phyloP scores from a whole-genome alignment of 2,888 invertebrate species.

The Amitus sp. region DNA sequence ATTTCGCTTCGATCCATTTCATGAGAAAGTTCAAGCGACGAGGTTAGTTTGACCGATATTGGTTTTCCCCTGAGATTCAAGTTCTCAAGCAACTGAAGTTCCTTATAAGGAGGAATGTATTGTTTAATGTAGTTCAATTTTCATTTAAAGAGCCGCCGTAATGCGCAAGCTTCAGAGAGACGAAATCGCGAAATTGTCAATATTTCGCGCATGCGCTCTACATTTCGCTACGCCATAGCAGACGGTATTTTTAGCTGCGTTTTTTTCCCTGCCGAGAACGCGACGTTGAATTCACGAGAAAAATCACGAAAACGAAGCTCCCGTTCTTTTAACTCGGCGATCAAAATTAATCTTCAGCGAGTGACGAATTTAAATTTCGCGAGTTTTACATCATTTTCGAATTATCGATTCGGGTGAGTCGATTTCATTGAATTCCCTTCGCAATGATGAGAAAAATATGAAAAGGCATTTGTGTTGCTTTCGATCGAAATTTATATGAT shows the following conservation, averaged over 20 bases:
- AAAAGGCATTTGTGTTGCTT: too few species aligned
- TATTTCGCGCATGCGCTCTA: constrained; percentile 28
- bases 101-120: too few species aligned
- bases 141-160: too few species aligned
- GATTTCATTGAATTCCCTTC: background rate
- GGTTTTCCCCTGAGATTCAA: too few species aligned
- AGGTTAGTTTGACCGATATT: constrained; percentile 66
- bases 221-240: constrained; percentile 19
- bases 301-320: background rate
- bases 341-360: too few species aligned
- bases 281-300: background rate
- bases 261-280: background rate
- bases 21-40: constrained; percentile 73
- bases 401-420: constrained; percentile 1
- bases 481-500: too few species aligned
- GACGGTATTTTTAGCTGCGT: constrained; percentile 33
- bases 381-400: too few species aligned
- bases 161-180: constrained; percentile 19
- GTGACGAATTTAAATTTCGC: too few species aligned
- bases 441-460: background rate
- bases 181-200: constrained; percentile 25
- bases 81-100: too few species aligned
- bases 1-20: constrained; percentile 87
- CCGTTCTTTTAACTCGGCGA: too few species aligned
- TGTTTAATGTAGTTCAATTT: too few species aligned